These are phyloP conservation scores for Lepidurus packardi DNA, from an alignment of 1,140 invertebrate genomes.

Conservation along the genomic window DNA sequence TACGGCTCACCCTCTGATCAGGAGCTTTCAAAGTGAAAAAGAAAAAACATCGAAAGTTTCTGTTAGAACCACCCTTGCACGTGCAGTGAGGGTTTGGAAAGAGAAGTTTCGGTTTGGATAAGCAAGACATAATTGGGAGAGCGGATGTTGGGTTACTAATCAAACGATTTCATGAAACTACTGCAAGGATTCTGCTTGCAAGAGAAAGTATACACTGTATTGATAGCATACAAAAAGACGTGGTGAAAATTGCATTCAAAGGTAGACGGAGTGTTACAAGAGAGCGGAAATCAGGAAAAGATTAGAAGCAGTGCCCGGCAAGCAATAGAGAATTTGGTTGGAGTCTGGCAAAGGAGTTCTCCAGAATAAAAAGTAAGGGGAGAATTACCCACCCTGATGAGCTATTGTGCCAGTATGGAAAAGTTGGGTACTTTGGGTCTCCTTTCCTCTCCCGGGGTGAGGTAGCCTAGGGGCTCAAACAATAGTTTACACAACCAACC, in stretches of 20 bases:
- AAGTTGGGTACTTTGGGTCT: background rate
- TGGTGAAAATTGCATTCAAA: background rate
- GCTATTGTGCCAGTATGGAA: background rate
- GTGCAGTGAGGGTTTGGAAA: background rate
- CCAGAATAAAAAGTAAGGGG: background rate
- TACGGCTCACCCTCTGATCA: no score
- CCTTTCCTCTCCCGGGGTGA: background rate
- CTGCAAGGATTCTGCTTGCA: background rate
- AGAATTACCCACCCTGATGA: background rate
- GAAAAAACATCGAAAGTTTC: no score
- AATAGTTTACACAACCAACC: background rate
- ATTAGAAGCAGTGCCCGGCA: background rate
- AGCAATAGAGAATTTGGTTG: background rate
- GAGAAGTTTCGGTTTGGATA: conserved; percentile 4
- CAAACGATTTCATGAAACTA: background rate
- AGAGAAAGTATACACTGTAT: background rate
- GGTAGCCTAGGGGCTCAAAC: background rate
- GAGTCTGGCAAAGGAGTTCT: background rate
- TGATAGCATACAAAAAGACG: no score
- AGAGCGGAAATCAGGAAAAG: background rate
- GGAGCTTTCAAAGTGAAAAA: no score
- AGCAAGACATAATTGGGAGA: conserved; percentile 3
- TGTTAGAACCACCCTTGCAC: background rate
- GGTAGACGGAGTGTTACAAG: background rate
- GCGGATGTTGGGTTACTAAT: background rate